These are phyloP conservation scores for Aviceda subcristata DNA, from an alignment of 2,113 vertebrate species.

Conservation along the genomic window DNA sequence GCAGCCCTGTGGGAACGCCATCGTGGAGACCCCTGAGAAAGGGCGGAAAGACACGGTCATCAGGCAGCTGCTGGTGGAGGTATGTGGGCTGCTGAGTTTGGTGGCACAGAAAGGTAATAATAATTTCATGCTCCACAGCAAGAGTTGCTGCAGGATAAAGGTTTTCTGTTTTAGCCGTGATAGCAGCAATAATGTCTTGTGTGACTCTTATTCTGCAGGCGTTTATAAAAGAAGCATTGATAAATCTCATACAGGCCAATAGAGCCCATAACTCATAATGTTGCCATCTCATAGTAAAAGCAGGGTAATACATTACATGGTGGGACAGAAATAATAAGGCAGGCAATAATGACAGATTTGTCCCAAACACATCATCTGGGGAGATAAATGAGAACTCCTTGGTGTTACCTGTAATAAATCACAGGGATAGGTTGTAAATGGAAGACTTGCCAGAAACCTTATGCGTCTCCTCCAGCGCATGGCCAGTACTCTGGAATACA, in stretches of 20 bases:
- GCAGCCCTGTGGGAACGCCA: not conserved
- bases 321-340: not conserved
- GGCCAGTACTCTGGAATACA: not conserved
- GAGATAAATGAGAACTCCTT: not conserved
- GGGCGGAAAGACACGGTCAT: constrained; percentile 77
- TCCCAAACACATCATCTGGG: not conserved
- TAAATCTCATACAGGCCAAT: not conserved
- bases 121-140: not conserved
- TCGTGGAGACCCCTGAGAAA: constrained; percentile 71
- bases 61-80: constrained; percentile 79
- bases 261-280: not conserved
- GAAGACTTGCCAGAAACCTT: not conserved
- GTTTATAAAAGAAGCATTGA: not conserved
- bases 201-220: not conserved
- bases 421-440: not conserved
- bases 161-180: not conserved
- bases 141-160: not conserved
- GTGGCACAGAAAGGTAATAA: not conserved
- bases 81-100: not conserved
- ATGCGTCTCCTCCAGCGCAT: not conserved
- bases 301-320: not conserved
- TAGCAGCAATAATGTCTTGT: not conserved
- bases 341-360: not conserved
- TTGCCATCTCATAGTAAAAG: not conserved
- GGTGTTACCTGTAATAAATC: not conserved